Conservation (phyloP, 2,888 invertebrate genomes). For the Pachydiplax longipennis region DNA sequence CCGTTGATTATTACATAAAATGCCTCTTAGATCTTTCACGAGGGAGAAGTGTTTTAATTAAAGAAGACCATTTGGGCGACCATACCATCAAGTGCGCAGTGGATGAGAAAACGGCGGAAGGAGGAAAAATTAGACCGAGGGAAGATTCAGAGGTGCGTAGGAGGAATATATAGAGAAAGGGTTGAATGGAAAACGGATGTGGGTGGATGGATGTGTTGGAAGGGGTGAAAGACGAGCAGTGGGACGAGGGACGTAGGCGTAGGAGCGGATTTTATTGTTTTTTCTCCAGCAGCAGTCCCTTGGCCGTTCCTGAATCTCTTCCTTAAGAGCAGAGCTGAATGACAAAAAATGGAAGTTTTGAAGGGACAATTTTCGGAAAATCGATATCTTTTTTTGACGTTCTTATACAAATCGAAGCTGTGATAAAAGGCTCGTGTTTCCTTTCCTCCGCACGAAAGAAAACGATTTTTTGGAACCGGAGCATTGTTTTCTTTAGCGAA, state of each 20-base stretch:
- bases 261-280: neutral
- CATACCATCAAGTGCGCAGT: too few species aligned
- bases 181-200: neutral
- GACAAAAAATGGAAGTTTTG: neutral
- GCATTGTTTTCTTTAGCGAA: too few species aligned
- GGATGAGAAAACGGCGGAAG: too few species aligned
- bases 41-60: too few species aligned
- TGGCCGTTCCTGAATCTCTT: neutral
- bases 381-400: neutral
- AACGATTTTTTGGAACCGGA: too few species aligned
- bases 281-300: neutral
- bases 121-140: too few species aligned
- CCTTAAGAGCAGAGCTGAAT: neutral
- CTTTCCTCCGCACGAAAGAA: too few species aligned
- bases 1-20: too few species aligned
- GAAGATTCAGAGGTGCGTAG: neutral
- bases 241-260: too few species aligned
- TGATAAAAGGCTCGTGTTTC: neutral
- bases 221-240: neutral
- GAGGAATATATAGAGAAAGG: neutral
- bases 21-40: too few species aligned
- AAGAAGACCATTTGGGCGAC: too few species aligned
- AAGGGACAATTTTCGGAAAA: neutral
- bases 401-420: neutral
- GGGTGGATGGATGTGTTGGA: neutral